Percentiles rank a stretch among this genome's conserved stretches.
Evolutionary conservation across 2,797 vertebrate species (phyloP).

Genomic region (Bradypodion pumilum): DNA sequence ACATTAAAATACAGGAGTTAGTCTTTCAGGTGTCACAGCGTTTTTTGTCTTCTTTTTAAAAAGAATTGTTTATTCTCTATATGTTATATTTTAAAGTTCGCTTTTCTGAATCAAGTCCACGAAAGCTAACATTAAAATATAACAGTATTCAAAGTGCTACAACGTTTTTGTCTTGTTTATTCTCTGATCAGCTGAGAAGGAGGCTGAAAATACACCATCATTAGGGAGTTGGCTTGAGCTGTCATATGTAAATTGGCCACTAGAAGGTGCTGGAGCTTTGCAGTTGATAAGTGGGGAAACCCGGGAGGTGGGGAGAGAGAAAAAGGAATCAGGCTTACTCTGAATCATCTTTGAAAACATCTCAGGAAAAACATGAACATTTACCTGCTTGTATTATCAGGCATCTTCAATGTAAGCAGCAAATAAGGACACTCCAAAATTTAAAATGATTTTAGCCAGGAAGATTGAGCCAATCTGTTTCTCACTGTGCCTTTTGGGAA

Average conservation of each 20-base stretch:
- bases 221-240: not conserved
- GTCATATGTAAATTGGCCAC: not conserved
- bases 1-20: too few relatives aligned
- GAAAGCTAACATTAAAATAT: too few relatives aligned
- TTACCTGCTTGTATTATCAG: not conserved
- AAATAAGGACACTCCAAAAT: not conserved
- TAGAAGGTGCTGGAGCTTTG: constrained; percentile 1
- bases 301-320: rapidly evolving
- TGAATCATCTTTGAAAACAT: not conserved
- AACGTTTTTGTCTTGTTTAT: too few relatives aligned
- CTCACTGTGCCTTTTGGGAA: not conserved
- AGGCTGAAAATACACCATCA: not conserved
- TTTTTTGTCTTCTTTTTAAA: too few relatives aligned
- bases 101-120: too few relatives aligned
- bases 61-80: too few relatives aligned
- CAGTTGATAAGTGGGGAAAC: not conserved
- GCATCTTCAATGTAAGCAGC: not conserved
- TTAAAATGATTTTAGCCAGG: too few relatives aligned
- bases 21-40: too few relatives aligned
- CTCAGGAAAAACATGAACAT: not conserved
- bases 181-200: not conserved
- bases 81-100: too few relatives aligned
- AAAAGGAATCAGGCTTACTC: not conserved
- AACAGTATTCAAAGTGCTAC: too few relatives aligned
- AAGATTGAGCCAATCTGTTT: not conserved